Base-by-base conservation (phyloP, 2,888 invertebrate genomes). In the Hypomecis atomaria region DNA sequence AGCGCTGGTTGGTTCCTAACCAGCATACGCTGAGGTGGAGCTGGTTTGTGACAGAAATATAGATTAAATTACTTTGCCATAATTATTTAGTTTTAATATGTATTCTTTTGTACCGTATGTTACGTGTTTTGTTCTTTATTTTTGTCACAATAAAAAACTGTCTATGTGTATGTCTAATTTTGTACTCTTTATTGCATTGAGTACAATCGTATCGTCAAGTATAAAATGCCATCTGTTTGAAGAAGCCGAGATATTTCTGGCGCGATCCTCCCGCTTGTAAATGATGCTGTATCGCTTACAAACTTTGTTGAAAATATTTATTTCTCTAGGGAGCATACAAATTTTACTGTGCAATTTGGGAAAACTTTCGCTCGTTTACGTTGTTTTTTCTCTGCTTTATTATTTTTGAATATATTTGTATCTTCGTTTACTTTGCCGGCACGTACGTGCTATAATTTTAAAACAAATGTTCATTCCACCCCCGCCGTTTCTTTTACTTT, bases 241-340 rank as follows among this genome's bases (percentile, higher is more conserved):
- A 57, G 55, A 42, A n/a, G 44, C 37, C 37, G 57, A 59, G 50
- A 64, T 65, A 61, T 65, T 57, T 53, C 52, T 52, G 37, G 37
- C 52, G 55, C 52, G 67, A 66, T 57, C 57, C 45, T 38, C 56
- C 43, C 47, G 62, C 61, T 66, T 60, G 78, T 78, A 81, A 84
- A 81, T 81, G 77, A 82, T 83, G 83, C 74, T 79, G 75, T 79
- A 81, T 79, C 78, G 79, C 77, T 80, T 77, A 75, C 77, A 76
- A 80, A 84, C 76, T 83, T 83, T 74, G 78, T 73, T 74, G 72
- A 75, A 81, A 82, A 76, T 77, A 77, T 79, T 82, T 79, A 81
- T 78, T 78, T 76, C 78, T 75, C 75, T 55, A 47, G 78, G 74
- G 77, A 76, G 68, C 65, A 69, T 62, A 71, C 70, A 67, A 76